Evolutionary conservation across 2,113 vertebrate species (phyloP), one percentile per base, ranked within the genome.

Genomic region (Dromaius novaehollandiae): DNA sequence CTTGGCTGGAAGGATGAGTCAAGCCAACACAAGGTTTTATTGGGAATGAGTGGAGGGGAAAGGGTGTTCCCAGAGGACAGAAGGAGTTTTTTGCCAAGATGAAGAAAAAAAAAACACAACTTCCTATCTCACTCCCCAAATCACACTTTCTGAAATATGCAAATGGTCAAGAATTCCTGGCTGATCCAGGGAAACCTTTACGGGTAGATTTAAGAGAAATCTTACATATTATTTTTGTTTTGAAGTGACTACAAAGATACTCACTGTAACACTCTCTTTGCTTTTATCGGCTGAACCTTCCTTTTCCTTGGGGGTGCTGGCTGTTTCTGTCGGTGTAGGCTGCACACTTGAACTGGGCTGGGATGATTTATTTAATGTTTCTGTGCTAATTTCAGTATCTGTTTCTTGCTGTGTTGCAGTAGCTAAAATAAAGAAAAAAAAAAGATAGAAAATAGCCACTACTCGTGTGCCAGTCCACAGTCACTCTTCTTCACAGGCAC

Each of bases 321-420:
- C 97, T 14, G 98, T 85, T 89, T 98, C 98, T 3, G 98, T 69
- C 22, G 99, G 95, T 10, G 98, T 90, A 7, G 98, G 87, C 94
- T 99, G 99, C n/a, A 98, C 70, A 4, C 98, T 97, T 16, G 99
- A 98, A 81, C 98, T 97, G 87, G 97, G 97, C 93, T 98, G 98
- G 20, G 98, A 96, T 3, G 98, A 73, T 98, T 99, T 99, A 91
- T 95, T 98, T 70, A 97, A 96, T 38, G 98, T 96, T 86, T 99
- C 99, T 6, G 98, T 95, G 93, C 94, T 98, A 40, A 98, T 95
- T 95, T 99, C 99, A 2, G 98, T 83, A 74, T 99, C 99, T 7
- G 99, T 94, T 95, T 99, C 99, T 94, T 99, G 99, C 97, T 99
- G 99, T 2, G 99, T 99, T 2, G 99, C 99, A 16, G 99, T 98